Evolutionary conservation across 1,140 invertebrate species (phyloP), one percentile per base, ranked within the genome.

Genomic region (Coptotermes formosanus): DNA sequence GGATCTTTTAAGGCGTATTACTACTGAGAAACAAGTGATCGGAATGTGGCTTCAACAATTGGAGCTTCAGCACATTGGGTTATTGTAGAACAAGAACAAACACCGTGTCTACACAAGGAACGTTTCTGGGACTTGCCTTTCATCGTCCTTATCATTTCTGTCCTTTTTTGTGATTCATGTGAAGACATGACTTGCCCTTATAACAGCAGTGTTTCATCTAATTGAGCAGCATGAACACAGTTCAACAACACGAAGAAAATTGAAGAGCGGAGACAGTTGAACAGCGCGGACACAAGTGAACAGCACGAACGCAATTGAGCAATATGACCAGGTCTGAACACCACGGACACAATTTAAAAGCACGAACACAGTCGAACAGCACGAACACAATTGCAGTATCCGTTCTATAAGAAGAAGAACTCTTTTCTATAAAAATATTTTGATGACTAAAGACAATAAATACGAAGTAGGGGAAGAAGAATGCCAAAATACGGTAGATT

Each of bases 11-110:
- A 75, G 25, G 64, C 64, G 64, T 30, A 75, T 75, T 75, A 75
- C 64, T 75, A 30, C 64, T 75, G 64, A 75, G 64, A 14, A 75
- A 75, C 64, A 75, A 75, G 64, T 30, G 64, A 75, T 30, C 8
- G 64, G 64, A 75, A 75, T 75, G 64, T 75, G 64, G 64, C 64
- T 75, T 75, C 64, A 75, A 30, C 30, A 75, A 75, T 75, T 75
- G 64, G 64, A 75, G 64, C 64, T 30, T n/a, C 64, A 14, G 64
- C 64, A 30, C 64, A 75, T 75, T 8, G 64, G n/a, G 25, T 75
- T 75, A 25, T 75, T 75, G 64, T 75, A 25, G 64, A 75, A 75
- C 64, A 75, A 75, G 25, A 8, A 75, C n/a, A 75, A 75, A 75
- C 64, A 75, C n/a, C 30, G 25, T 75, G 59, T 64, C 2, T 8